Percentiles rank a stretch among this genome's conserved stretches.
Conservation (phyloP, 2,113 vertebrate species). For the Origma solitaria region DNA sequence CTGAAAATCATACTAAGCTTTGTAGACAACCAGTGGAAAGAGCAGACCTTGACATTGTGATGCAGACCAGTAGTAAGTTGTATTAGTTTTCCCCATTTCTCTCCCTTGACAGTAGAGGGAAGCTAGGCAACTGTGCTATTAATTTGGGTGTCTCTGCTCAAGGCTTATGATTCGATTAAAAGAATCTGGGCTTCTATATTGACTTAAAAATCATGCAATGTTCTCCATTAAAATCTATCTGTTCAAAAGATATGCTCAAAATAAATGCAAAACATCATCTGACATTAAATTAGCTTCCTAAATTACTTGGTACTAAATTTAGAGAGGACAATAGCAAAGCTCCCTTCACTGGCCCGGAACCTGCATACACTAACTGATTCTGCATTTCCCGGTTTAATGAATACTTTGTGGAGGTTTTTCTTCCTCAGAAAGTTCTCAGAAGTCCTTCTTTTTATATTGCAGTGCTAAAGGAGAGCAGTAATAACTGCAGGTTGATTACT, state of each 20-base stretch:
- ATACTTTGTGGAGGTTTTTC: not conserved
- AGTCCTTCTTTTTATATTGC: not conserved
- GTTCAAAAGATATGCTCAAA: not conserved
- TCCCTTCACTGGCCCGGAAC: not conserved
- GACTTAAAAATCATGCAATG: not conserved
- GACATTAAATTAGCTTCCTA: not conserved
- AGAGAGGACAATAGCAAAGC: not conserved
- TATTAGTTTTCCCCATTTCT: not conserved
- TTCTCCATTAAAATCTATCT: not conserved
- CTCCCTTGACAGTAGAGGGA: not conserved
- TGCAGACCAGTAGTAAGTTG: not conserved
- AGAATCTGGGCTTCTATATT: not conserved
- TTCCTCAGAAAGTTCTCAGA: not conserved
- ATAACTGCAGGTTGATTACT: not conserved
- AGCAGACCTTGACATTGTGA: not conserved
- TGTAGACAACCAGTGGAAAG: not conserved
- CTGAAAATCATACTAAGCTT: not conserved
- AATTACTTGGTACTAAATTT: not conserved
- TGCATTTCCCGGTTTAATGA: not conserved
- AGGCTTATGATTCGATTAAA: not conserved
- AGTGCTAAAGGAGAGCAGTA: not conserved
- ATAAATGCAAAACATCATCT: not conserved
- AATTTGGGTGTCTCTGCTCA: not conserved
- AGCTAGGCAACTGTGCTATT: not conserved
- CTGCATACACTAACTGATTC: not conserved